Evolutionary conservation across 2,888 invertebrate genomes (phyloP).

Genomic region (Philhelius pedissequus): DNA sequence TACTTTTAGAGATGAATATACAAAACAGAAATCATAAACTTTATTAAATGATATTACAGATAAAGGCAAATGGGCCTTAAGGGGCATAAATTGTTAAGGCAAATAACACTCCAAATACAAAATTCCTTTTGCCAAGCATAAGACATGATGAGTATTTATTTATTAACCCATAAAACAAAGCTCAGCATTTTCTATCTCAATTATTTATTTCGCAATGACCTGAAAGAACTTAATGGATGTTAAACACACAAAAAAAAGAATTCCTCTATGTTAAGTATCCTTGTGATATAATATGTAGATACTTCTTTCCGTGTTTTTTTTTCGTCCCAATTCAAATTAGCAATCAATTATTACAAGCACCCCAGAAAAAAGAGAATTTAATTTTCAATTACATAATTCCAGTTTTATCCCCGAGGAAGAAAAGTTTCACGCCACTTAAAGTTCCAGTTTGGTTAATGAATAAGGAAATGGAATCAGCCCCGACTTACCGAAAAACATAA

Average conservation of each 20-base stretch:
- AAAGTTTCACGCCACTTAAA: constrained; percentile 48
- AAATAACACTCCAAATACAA: neutral
- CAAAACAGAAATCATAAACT: neutral
- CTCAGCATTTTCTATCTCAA: neutral
- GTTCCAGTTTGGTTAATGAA: constrained; percentile 52
- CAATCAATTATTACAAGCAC: constrained; percentile 55
- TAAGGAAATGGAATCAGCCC: constrained; percentile 51
- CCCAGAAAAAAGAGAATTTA: constrained; percentile 24
- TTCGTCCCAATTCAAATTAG: constrained; percentile 43
- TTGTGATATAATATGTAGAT: neutral
- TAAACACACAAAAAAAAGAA: neutral
- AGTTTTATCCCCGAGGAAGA: neutral
- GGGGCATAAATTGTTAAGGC: neutral
- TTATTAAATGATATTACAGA: neutral
- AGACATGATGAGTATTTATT: neutral
- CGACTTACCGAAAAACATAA: constrained; percentile 18
- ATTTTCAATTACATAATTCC: constrained; percentile 53
- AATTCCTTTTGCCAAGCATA: neutral
- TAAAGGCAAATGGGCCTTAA: neutral
- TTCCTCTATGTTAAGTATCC: neutral
- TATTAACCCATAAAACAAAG: constrained; percentile 7
- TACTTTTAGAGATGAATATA: too few relatives aligned
- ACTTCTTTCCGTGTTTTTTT: neutral
- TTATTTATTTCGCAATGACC: constrained; percentile 11
- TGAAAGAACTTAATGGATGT: constrained; percentile 10